phyloP scores from a whole-genome alignment of 2,797 vertebrate species.

The Diceros bicornis region DNA sequence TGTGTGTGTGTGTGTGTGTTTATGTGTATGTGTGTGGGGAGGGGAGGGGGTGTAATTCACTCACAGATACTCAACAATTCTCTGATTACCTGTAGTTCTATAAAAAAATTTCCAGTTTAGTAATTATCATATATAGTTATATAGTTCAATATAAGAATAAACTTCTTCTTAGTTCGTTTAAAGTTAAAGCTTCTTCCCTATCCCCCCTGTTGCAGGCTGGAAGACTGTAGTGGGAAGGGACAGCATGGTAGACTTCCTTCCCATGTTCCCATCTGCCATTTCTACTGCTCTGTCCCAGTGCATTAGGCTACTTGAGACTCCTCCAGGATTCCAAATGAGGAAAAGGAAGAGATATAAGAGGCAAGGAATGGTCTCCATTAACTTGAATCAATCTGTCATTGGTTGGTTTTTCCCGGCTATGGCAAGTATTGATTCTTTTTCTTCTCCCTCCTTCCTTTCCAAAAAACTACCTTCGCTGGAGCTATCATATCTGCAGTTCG shows the following conservation, averaged over 20 bases:
- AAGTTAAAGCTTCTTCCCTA: background rate
- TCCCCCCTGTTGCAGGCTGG: background rate
- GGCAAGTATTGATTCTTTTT: background rate
- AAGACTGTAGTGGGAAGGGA: background rate
- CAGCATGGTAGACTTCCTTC: accelerated
- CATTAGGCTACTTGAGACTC: background rate
- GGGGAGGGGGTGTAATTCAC: background rate
- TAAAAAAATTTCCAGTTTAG: background rate
- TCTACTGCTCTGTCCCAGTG: background rate
- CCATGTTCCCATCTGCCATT: accelerated
- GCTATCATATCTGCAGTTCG: background rate
- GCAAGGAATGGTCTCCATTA: background rate
- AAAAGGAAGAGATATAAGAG: background rate
- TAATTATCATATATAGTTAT: background rate
- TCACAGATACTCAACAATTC: background rate
- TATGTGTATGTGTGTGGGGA: background rate
- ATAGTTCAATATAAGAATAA: background rate
- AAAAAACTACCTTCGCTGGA: background rate
- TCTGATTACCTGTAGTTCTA: background rate
- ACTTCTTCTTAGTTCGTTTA: background rate
- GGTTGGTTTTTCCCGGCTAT: background rate
- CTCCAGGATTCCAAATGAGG: background rate
- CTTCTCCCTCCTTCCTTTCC: background rate
- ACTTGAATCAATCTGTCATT: background rate
- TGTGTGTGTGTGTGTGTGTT: background rate